These are phyloP conservation scores for Tetranychus cinnabarinus DNA, from an alignment of 1,140 invertebrate species.

Conservation along the genomic window DNA sequence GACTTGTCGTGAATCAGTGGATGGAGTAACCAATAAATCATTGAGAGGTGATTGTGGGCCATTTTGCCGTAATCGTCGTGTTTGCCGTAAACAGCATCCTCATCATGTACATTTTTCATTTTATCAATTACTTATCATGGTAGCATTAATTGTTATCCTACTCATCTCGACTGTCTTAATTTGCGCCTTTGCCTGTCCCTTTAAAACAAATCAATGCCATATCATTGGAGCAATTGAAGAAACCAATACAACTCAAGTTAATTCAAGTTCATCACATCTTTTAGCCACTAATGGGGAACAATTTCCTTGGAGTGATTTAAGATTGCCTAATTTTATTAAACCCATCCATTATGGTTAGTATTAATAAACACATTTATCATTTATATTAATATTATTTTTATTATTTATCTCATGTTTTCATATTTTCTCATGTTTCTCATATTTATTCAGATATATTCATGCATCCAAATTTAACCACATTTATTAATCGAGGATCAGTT, in stretches of 20 bases:
- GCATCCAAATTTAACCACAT: slow-evolving; percentile 74
- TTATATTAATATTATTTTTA: neutral
- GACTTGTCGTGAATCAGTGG: slow-evolving; percentile 35
- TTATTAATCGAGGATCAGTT: slow-evolving; percentile 45
- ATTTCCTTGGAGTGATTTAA: slow-evolving; percentile 69
- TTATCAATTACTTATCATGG: slow-evolving; percentile 1
- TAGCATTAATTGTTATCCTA: slow-evolving; percentile 30
- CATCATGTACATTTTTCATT: neutral
- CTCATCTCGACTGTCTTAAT: neutral
- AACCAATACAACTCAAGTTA: slow-evolving; percentile 10
- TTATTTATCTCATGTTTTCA: neutral
- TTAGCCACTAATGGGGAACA: slow-evolving; percentile 42
- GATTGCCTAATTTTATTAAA: slow-evolving; percentile 50
- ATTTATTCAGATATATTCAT: slow-evolving; percentile 22
- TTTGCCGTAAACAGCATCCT: neutral
- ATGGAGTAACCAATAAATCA: slow-evolving; percentile 27
- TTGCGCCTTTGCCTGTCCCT: neutral
- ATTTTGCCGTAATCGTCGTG: neutral
- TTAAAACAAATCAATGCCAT: neutral
- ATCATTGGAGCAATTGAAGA: neutral
- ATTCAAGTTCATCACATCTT: slow-evolving; percentile 19
- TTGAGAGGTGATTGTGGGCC: neutral
- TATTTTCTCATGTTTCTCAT: neutral
- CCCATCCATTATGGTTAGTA: slow-evolving; percentile 47
- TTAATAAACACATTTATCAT: too few relatives aligned